Evolutionary conservation across 30 jellyfish, hydroid and myxozoan species (phyloP).

Genomic region (Hydra vulgaris): DNA sequence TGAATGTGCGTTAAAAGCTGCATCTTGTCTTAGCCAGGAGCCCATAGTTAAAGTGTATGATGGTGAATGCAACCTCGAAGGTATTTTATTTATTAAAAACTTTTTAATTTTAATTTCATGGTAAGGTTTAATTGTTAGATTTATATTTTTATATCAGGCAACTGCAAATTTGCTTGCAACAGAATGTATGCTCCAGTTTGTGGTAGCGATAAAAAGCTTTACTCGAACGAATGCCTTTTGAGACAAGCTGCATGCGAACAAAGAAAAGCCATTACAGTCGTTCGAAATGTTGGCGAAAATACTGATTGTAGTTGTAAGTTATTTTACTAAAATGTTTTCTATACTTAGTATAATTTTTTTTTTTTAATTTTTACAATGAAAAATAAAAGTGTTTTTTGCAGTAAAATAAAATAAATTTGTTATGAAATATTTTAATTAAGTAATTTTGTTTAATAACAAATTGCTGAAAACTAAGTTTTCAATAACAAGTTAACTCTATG

Average conservation of each 20-base stretch:
- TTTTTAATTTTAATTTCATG: too few relatives aligned
- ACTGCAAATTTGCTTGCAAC: constrained; percentile 29
- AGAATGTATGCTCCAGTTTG: constrained; percentile 36
- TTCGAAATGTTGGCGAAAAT: background rate
- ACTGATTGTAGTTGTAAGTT: background rate
- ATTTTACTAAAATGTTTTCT: background rate
- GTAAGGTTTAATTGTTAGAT: too few relatives aligned
- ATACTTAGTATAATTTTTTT: too few relatives aligned
- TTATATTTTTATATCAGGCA: too few relatives aligned
- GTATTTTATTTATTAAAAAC: background rate
- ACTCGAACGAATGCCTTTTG: constrained; percentile 37
- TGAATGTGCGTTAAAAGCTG: constrained; percentile 60
- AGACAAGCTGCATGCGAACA: constrained; percentile 33
- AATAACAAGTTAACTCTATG: background rate
- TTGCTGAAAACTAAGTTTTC: too few relatives aligned
- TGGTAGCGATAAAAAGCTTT: constrained; percentile 41
- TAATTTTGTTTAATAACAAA: too few relatives aligned
- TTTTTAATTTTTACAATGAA: background rate
- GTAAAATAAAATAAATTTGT: background rate
- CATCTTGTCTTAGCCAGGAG: constrained; percentile 39
- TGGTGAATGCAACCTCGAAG: constrained; percentile 1
- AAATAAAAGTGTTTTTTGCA: background rate
- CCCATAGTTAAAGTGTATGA: background rate
- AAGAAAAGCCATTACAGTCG: constrained; percentile 35
- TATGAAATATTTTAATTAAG: background rate